A percentile compares a stretch with the other conserved stretches of the same genome.
phyloP scores from a whole-genome alignment of 2,888 invertebrate genomes.

The Dryobota labecula region DNA sequence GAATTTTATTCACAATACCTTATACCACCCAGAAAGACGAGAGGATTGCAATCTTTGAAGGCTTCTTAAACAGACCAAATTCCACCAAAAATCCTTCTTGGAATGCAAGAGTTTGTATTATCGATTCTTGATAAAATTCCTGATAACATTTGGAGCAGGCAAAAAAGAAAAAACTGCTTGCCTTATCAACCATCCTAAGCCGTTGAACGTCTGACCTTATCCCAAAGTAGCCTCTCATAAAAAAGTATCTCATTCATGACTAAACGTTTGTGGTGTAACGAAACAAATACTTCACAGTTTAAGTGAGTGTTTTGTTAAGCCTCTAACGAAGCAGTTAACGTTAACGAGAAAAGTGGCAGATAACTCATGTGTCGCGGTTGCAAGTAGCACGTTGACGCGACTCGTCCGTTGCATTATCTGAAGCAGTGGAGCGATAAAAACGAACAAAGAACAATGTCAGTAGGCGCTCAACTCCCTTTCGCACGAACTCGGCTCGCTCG shows the following conservation, averaged over 20 bases:
- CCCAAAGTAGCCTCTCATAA: constrained; percentile 51
- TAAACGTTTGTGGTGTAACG: constrained; percentile 66
- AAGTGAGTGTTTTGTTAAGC: constrained; percentile 79
- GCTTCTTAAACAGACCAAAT: not conserved
- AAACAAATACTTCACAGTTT: constrained; percentile 78
- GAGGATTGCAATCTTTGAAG: not conserved
- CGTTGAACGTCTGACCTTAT: constrained; percentile 56
- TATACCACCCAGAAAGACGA: not conserved
- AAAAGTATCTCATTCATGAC: constrained; percentile 57
- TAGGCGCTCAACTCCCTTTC: constrained; percentile 87
- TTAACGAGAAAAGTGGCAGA: constrained; percentile 87
- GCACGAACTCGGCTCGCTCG: constrained; percentile 81
- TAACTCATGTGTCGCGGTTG: constrained; percentile 81
- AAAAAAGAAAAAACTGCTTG: constrained; percentile 28
- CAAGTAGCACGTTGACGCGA: constrained; percentile 74
- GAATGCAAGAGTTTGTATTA: constrained; percentile 31
- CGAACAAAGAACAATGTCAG: constrained; percentile 90
- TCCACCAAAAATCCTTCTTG: constrained; percentile 3
- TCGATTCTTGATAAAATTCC: constrained; percentile 53
- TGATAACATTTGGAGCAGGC: constrained; percentile 46
- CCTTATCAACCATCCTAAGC: constrained; percentile 55
- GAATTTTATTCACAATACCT: constrained; percentile 18
- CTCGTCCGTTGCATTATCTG: constrained; percentile 84
- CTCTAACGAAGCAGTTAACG: constrained; percentile 80
- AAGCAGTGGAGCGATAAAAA: constrained; percentile 89